Base-by-base conservation (phyloP, 2,888 invertebrate species). In the Ochlodes sylvanus region DNA sequence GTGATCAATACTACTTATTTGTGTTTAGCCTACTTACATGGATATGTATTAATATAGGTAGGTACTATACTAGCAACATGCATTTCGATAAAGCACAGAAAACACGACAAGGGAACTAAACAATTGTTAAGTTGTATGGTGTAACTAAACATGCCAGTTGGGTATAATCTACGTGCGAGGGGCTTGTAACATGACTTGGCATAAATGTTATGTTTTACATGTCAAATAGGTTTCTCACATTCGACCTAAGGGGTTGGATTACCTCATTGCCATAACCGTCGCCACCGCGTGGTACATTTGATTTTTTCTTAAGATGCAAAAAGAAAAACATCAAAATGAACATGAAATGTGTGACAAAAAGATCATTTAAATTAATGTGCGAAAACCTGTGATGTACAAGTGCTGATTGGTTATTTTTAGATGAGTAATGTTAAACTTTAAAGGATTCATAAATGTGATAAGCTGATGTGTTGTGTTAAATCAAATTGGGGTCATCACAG, bases 231-330 rank as follows among this genome's bases (percentile, higher is more conserved):
- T 77, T 78, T 79, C 86, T 84, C 86, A 80, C 79, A 82, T 84
- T 90, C 86, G 67, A 89, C 90, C 90, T 92, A 93, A 84, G 78
- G 90, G 92, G 86, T 85, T 85, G 82, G 86, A 79, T 96, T 97
- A 97, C 97, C 97, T 97, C 97, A 98, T 96, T 85, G 97, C 97
- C 94, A 98, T 97, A 91, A 98, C 97, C 92, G 98, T 97, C 81
- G 97, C 98, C 90, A 98, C 98, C 90, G 98, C 98, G 95, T 97
- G 97, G 96, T 97, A 98, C 97, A 98, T 97, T 96, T 97, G 97
- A 95, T 97, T 97, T 95, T 95, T 95, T 94, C 95, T 95, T 94
- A 92, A 84, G 94, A 94, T 93, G 94, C 94, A 94, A 94, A 94
- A 94, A 94, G 93, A 90, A 86, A 94, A 93, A 92, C 90, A 94